These are phyloP conservation scores for Platalea minor DNA, from an alignment of 2,797 vertebrate species.

Conservation along the genomic window DNA sequence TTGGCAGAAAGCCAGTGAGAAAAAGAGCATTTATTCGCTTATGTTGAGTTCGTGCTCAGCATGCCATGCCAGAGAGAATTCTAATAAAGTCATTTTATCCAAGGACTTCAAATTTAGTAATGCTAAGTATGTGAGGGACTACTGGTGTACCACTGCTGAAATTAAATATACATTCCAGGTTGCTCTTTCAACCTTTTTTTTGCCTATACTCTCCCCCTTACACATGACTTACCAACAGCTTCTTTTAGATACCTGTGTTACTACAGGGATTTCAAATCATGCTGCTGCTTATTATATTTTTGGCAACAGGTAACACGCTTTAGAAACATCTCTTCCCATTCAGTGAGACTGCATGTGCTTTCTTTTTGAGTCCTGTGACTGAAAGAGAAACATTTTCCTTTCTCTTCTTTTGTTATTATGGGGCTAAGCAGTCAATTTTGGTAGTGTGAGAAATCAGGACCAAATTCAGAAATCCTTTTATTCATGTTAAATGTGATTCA, in stretches of 20 bases:
- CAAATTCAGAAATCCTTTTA: background rate
- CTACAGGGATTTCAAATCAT: background rate
- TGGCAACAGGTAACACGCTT: background rate
- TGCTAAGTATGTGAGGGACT: background rate
- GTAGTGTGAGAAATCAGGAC: background rate
- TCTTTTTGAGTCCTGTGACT: background rate
- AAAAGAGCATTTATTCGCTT: conserved; percentile 24
- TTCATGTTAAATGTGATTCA: background rate
- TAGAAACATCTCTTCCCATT: background rate
- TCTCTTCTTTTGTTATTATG: background rate
- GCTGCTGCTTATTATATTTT: background rate
- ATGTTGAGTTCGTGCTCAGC: conserved; percentile 29
- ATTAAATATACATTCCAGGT: background rate
- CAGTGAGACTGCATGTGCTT: background rate
- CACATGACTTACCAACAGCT: background rate
- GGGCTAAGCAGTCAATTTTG: background rate
- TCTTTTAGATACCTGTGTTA: conserved; percentile 6
- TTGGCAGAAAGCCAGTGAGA: background rate
- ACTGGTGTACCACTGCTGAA: conserved; percentile 30
- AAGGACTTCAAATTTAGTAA: conserved; percentile 49
- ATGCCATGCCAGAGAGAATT: conserved; percentile 42
- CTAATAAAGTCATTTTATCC: conserved; percentile 57
- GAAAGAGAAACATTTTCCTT: background rate
- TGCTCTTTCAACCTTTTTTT: background rate
- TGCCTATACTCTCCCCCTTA: background rate